Evolutionary conservation across 2,888 invertebrate species (phyloP), one percentile per base, ranked within the genome.

Genomic region (Smittia sp.): DNA sequence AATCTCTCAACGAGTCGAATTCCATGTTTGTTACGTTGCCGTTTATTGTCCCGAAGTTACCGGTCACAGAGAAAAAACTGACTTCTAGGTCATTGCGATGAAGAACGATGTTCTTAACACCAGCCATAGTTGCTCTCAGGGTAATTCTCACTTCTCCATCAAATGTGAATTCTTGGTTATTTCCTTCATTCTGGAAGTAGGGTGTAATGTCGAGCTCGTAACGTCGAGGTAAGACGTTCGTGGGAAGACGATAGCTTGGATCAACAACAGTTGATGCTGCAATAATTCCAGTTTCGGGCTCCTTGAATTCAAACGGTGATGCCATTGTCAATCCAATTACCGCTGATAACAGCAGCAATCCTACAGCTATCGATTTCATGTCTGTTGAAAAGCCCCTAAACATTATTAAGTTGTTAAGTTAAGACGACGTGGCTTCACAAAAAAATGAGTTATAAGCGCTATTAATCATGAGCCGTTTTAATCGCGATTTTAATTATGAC

Each of bases 81-180:
- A 79, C 77, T n/a, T 76, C 74, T 76, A 83, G 80, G 0, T 85
- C 82, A 73, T 85, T 86, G 0, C 85, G 79, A 74, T 87, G 87
- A 1, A 87, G 77, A 0, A 84, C 81, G 2, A 87, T 81, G 76
- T 80, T 77, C 0, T 74, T 79, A 0, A 85, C 83, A 52, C 80
- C 78, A n/a, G 76, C 76, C 76, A 80, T 79, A 0, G 72, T 77
- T 0, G 85, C 81, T 79, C 81, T 75, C 58, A 88, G 78, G 20
- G 85, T 84, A 72, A 88, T 86, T 11, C 79, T 76, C 9, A 78
- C 79, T 68, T 78, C 78, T 7, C 81, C 82, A 74, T 81, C 80
- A 70, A 83, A 83, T 1, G 78, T 81, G 69, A 82, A 83, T 9
- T 73, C 76, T 4, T 78, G 82, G 76, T 84, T 86, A 15, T 73